Conservation (phyloP, 2,888 invertebrate species). For the Drymonia ruficornis region DNA sequence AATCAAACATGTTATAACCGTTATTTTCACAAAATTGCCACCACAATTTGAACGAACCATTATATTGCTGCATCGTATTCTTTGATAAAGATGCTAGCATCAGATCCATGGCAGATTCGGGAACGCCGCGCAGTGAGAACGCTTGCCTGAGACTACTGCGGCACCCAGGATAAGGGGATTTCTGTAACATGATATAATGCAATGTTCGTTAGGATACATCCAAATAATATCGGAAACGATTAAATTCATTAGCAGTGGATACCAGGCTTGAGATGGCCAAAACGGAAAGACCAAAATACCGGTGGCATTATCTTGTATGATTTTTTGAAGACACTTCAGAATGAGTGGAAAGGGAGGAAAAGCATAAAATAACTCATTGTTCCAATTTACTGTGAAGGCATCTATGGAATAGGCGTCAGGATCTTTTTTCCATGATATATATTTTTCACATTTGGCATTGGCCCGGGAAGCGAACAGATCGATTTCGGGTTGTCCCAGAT, state of each 20-base stretch:
- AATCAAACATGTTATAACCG: background rate
- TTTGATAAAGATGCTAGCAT: conserved; percentile 9
- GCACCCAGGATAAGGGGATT: conserved; percentile 15
- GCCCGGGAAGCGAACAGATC: conserved; percentile 13
- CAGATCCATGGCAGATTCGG: conserved; percentile 2
- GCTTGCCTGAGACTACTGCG: conserved; percentile 11
- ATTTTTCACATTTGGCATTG: conserved; percentile 12
- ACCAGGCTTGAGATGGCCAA: conserved; percentile 16
- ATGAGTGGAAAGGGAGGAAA: conserved; percentile 12
- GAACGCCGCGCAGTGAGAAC: conserved; percentile 7
- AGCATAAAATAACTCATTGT: background rate
- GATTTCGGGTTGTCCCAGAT: background rate
- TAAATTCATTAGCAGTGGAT: conserved; percentile 5
- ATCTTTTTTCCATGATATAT: conserved; percentile 11
- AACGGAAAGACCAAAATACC: conserved; percentile 12
- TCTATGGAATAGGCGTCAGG: conserved; percentile 9
- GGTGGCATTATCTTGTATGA: conserved; percentile 6
- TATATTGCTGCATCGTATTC: conserved; percentile 9
- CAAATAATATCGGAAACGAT: conserved; percentile 5
- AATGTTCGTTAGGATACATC: conserved; percentile 7
- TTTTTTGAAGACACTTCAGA: conserved; percentile 12
- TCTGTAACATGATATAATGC: conserved; percentile 14
- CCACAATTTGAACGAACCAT: conserved; percentile 7
- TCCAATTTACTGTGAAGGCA: conserved; percentile 11
- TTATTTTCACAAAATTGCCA: conserved; percentile 8